Evolutionary conservation across 2,888 invertebrate species (phyloP).

Genomic region (Caradrina clavipalpis): DNA sequence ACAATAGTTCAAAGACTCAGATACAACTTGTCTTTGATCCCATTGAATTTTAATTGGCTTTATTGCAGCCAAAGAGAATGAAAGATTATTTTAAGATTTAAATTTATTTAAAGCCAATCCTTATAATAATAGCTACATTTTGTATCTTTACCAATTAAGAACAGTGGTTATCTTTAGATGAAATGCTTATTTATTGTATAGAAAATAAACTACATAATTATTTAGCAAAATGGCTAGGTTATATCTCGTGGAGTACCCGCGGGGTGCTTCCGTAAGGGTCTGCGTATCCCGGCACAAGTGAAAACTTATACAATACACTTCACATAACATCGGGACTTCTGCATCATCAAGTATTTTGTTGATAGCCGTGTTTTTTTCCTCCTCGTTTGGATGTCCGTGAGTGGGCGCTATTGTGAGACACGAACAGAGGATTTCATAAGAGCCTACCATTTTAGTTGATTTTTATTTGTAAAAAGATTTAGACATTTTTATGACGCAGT

Average conservation of each 20-base stretch:
- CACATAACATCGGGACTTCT: slow-evolving; percentile 43
- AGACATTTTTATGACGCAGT: background rate
- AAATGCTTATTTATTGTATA: background rate
- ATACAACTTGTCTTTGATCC: background rate
- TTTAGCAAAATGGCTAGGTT: slow-evolving; percentile 22
- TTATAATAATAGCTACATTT: background rate
- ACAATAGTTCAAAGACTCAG: slow-evolving; percentile 11
- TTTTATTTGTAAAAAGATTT: background rate
- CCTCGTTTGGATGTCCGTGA: background rate
- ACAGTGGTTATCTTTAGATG: background rate
- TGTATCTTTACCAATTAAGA: background rate
- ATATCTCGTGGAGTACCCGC: slow-evolving; percentile 17
- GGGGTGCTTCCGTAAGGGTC: slow-evolving; percentile 32
- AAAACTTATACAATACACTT: slow-evolving; percentile 34
- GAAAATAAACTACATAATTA: slow-evolving; percentile 9
- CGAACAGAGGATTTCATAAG: background rate
- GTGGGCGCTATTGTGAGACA: slow-evolving; percentile 3
- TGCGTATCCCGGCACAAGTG: slow-evolving; percentile 14
- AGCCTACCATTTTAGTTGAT: background rate
- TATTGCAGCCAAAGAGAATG: background rate
- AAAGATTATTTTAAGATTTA: background rate
- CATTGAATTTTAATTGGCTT: slow-evolving; percentile 10
- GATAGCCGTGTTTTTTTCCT: slow-evolving; percentile 35
- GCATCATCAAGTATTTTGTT: slow-evolving; percentile 51
- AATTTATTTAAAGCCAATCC: too few relatives aligned